Conservation (phyloP, 2,888 invertebrate species). For the Tinea trinotella region DNA sequence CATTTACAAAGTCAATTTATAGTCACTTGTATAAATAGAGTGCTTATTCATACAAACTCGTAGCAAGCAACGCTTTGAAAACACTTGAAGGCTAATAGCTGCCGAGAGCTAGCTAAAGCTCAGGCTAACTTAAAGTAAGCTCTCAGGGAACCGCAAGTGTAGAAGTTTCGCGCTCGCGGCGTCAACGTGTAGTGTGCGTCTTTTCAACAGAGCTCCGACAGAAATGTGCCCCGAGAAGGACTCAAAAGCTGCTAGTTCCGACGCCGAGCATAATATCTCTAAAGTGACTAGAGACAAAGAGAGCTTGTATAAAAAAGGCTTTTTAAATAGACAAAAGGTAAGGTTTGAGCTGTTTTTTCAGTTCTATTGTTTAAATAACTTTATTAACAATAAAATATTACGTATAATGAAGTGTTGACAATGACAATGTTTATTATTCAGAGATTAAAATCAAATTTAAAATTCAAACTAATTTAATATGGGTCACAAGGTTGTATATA, state of each 20-base stretch:
- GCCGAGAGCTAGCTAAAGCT: slow-evolving; percentile 24
- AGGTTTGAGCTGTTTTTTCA: too few relatives aligned
- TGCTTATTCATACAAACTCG: background rate
- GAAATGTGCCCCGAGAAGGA: slow-evolving; percentile 3
- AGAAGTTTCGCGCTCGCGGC: slow-evolving; percentile 35
- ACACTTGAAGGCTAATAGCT: slow-evolving; percentile 28
- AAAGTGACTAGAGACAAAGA: background rate
- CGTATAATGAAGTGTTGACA: too few relatives aligned
- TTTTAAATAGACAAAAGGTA: too few relatives aligned
- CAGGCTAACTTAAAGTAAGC: slow-evolving; percentile 29
- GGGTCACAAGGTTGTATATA: background rate
- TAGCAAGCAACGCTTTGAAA: background rate
- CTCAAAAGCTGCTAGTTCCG: slow-evolving; percentile 9
- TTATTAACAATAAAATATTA: too few relatives aligned
- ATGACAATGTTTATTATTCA: too few relatives aligned
- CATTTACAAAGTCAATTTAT: background rate
- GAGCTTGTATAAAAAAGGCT: background rate
- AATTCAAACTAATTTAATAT: background rate
- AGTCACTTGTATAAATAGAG: background rate
- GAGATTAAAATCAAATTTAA: background rate
- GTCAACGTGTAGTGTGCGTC: slow-evolving; percentile 17
- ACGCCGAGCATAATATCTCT: slow-evolving; percentile 3
- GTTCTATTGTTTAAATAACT: too few relatives aligned
- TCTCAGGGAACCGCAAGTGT: slow-evolving; percentile 34
- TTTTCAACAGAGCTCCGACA: background rate